Percentiles rank a stretch among this genome's conserved stretches.
Conservation (phyloP, 2,888 invertebrate genomes). For the Aporophyla nigra region DNA sequence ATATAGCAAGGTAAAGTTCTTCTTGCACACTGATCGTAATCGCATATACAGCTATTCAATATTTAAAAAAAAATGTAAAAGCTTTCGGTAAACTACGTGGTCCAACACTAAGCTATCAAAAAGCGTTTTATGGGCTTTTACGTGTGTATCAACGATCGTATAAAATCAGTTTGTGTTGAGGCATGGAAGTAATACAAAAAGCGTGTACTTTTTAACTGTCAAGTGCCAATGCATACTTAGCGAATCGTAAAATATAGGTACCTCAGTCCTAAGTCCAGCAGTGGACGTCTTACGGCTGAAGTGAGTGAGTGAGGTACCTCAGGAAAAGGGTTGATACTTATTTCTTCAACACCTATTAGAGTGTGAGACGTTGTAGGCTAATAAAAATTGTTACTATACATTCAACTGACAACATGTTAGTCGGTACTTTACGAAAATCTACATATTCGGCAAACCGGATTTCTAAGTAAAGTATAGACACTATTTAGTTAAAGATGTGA, state of each 20-base stretch:
- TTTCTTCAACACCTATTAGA: neutral
- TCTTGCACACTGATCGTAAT: neutral
- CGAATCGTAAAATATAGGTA: neutral
- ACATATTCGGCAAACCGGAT: constrained; percentile 7
- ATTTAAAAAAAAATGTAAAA: neutral
- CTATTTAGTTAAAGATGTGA: neutral
- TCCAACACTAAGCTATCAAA: constrained; percentile 19
- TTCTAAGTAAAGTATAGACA: neutral
- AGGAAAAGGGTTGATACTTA: neutral
- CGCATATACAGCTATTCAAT: neutral
- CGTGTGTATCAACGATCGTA: constrained; percentile 16
- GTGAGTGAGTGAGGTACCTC: too few species aligned
- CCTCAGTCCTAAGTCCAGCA: too few species aligned
- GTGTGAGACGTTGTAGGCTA: too few species aligned
- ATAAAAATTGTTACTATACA: neutral
- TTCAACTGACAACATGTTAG: neutral
- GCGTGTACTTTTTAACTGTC: neutral
- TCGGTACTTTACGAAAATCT: neutral
- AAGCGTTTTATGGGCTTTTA: constrained; percentile 8
- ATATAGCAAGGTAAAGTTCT: neutral
- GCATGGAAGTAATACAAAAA: neutral
- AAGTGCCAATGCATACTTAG: constrained; percentile 17
- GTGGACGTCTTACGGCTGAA: too few species aligned
- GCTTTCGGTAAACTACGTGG: constrained; percentile 15
- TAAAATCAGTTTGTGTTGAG: constrained; percentile 27